Evolutionary conservation across 2,888 invertebrate genomes (phyloP).

Genomic region (Drosophila basisetae): DNA sequence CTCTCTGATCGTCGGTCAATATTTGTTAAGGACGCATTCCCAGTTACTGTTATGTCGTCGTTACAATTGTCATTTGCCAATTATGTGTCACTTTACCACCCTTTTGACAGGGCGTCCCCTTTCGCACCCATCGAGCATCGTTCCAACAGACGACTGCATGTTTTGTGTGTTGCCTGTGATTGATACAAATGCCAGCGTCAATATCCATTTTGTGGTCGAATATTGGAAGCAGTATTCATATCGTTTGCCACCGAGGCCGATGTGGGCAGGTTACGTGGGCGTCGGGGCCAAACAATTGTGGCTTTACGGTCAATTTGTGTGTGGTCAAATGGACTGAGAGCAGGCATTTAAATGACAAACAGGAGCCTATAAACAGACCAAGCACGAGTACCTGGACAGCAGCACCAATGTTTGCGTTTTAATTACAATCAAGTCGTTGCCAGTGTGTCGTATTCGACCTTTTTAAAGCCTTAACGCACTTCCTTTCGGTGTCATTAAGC

Average conservation of each 20-base stretch:
- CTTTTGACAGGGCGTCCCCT: neutral
- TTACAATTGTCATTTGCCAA: slow-evolving; percentile 74
- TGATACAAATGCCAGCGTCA: slow-evolving; percentile 67
- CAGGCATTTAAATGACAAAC: slow-evolving; percentile 71
- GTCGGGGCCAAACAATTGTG: slow-evolving; percentile 66
- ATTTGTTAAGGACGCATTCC: slow-evolving; percentile 66
- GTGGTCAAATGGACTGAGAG: slow-evolving; percentile 38
- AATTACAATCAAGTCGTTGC: slow-evolving; percentile 71
- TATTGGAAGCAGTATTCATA: slow-evolving; percentile 63
- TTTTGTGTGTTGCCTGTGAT: slow-evolving; percentile 57
- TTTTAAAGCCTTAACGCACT: slow-evolving; percentile 71
- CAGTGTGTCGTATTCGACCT: slow-evolving; percentile 16
- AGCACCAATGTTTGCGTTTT: slow-evolving; percentile 65
- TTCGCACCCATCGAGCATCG: neutral
- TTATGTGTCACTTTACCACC: slow-evolving; percentile 48
- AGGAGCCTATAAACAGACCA: slow-evolving; percentile 35
- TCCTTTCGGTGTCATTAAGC: slow-evolving; percentile 77
- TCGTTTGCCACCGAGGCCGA: slow-evolving; percentile 8
- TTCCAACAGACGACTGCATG: neutral
- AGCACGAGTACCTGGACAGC: slow-evolving; percentile 57
- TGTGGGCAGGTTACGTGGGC: slow-evolving; percentile 22
- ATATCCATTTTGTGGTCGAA: slow-evolving; percentile 69
- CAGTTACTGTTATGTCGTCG: slow-evolving; percentile 23
- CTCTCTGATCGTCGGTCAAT: slow-evolving; percentile 52
- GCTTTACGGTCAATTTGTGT: slow-evolving; percentile 70